Percentiles rank a stretch among this genome's conserved stretches.
phyloP scores from a whole-genome alignment of 2,888 invertebrate species.

The Mimas tiliae region DNA sequence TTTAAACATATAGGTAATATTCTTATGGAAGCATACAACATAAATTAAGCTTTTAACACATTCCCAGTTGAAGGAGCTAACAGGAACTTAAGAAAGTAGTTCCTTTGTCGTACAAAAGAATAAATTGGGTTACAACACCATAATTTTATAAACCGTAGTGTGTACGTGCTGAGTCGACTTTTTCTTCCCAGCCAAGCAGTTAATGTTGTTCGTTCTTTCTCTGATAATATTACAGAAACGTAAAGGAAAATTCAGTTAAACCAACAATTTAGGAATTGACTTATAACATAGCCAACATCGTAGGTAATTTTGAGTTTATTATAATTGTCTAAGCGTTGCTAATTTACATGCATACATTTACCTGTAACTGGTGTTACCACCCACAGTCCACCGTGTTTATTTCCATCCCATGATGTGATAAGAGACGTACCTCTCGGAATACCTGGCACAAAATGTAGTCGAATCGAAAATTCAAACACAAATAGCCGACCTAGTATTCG shows the following conservation, averaged over 20 bases:
- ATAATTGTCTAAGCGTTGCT: too few species aligned
- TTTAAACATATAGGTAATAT: too few species aligned
- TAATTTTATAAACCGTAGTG: constrained; percentile 39
- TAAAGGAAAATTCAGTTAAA: background rate
- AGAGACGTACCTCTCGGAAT: too few species aligned
- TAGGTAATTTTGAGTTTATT: background rate
- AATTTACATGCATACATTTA: too few species aligned
- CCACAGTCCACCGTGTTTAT: too few species aligned
- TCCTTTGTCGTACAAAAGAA: constrained; percentile 39
- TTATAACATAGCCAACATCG: too few species aligned
- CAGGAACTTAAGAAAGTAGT: constrained; percentile 16
- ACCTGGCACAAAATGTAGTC: too few species aligned
- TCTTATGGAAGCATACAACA: too few species aligned
- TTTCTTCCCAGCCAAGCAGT: constrained; percentile 29
- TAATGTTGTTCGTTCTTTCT: constrained; percentile 24
- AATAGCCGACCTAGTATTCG: too few species aligned
- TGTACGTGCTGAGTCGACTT: background rate
- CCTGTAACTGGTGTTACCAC: too few species aligned
- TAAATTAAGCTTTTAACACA: background rate
- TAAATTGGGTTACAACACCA: constrained; percentile 45
- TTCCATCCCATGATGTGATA: too few species aligned
- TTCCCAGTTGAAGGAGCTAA: background rate
- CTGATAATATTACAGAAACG: constrained; percentile 4
- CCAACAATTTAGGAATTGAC: background rate
- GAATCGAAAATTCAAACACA: too few species aligned